These are phyloP conservation scores for Mesoclemmys tuberculata DNA, from an alignment of 2,113 vertebrate species.

Conservation along the genomic window DNA sequence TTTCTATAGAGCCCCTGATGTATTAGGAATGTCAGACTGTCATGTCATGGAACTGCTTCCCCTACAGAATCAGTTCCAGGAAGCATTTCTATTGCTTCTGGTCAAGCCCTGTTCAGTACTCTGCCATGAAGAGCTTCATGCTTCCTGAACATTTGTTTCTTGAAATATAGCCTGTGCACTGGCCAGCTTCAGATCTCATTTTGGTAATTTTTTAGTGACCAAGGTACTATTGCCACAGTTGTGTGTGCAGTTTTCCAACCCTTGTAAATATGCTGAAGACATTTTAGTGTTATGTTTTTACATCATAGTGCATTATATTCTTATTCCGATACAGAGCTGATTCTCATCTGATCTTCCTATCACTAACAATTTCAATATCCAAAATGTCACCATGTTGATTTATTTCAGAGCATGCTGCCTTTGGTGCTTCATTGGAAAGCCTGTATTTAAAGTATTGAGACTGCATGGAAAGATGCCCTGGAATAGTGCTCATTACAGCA, in stretches of 20 bases:
- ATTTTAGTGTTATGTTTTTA: neutral
- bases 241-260: neutral
- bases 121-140: conserved; percentile 53
- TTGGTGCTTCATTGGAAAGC: conserved; percentile 24
- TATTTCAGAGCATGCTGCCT: conserved; percentile 3
- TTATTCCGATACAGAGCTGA: neutral
- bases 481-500: neutral
- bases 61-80: conserved; percentile 56
- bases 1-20: conserved; percentile 2
- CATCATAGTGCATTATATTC: neutral
- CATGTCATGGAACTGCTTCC: conserved; percentile 47
- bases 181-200: conserved; percentile 47
- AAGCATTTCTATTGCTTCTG: conserved; percentile 48
- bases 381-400: neutral
- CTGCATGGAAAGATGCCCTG: neutral
- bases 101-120: conserved; percentile 15
- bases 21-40: conserved; percentile 69
- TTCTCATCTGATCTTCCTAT: neutral
- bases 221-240: neutral
- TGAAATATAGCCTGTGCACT: conserved; percentile 20
- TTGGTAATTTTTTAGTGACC: conserved; percentile 22
- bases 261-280: neutral
- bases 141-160: conserved; percentile 36
- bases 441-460: conserved; percentile 6
- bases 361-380: neutral